Conservation (phyloP, 2,888 invertebrate species). For the Resseliella maxima region DNA sequence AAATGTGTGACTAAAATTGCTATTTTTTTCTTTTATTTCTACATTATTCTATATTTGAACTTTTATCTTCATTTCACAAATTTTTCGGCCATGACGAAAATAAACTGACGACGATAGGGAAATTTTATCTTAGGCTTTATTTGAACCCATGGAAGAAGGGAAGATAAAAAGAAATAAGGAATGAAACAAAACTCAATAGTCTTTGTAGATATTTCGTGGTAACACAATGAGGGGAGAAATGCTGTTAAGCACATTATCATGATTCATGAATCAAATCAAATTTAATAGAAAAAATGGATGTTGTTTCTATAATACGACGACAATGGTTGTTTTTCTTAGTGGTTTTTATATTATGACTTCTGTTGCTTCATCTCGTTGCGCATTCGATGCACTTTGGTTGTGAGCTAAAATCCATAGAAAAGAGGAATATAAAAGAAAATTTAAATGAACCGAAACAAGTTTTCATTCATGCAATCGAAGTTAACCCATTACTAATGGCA, state of each 20-base stretch:
- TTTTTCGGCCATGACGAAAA: no score
- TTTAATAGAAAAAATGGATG: background rate
- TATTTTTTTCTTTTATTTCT: no score
- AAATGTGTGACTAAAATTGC: no score
- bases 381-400: background rate
- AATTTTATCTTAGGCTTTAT: background rate
- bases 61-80: no score
- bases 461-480: slow-evolving; percentile 35
- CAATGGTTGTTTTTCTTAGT: slow-evolving; percentile 3
- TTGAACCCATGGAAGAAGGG: background rate
- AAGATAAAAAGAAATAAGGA: background rate
- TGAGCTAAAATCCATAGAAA: background rate
- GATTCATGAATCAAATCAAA: slow-evolving; percentile 28
- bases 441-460: slow-evolving; percentile 43
- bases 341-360: background rate
- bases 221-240: background rate
- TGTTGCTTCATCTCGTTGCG: slow-evolving; percentile 37
- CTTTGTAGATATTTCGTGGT: background rate
- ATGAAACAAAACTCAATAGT: no score
- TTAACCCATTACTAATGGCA: slow-evolving; percentile 1
- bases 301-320: background rate
- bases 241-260: slow-evolving; percentile 2
- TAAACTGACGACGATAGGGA: no score
- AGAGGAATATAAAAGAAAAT: background rate
- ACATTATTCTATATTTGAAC: no score